Evolutionary conservation across 2,113 vertebrate species (phyloP).

Genomic region (Pedetes capensis): DNA sequence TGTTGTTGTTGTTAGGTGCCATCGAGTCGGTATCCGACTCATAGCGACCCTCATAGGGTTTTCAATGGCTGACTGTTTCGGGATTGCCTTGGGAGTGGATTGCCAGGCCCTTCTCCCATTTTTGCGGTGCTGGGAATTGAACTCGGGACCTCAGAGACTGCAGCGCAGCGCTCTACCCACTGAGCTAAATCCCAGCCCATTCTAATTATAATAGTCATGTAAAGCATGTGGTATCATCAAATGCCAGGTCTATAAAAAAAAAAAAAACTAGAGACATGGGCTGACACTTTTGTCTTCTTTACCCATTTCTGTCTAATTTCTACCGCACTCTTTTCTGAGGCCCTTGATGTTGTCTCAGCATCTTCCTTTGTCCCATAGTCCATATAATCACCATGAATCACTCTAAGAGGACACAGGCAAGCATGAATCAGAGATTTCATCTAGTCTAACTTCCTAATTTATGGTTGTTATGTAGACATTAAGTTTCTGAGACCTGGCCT

Average conservation of each 20-base stretch:
- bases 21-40: too few relatives aligned
- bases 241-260: not conserved
- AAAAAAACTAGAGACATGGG: not conserved
- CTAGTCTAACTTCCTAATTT: not conserved
- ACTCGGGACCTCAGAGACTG: too few relatives aligned
- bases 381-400: not conserved
- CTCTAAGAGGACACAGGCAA: not conserved
- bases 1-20: too few relatives aligned
- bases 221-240: not conserved
- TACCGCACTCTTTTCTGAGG: not conserved
- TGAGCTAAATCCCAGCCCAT: too few relatives aligned
- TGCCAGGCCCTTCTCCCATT: too few relatives aligned
- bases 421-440: not conserved
- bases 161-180: too few relatives aligned
- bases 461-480: not conserved
- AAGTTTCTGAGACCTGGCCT: not conserved
- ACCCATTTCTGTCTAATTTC: not conserved
- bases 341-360: not conserved
- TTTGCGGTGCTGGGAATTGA: too few relatives aligned
- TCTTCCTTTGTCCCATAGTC: not conserved
- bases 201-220: not conserved
- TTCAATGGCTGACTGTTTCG: too few relatives aligned
- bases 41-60: too few relatives aligned
- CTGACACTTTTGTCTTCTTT: not conserved
- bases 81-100: too few relatives aligned